These are phyloP conservation scores for Spodoptera frugiperda DNA, from an alignment of 1,140 invertebrate species.

Conservation along the genomic window DNA sequence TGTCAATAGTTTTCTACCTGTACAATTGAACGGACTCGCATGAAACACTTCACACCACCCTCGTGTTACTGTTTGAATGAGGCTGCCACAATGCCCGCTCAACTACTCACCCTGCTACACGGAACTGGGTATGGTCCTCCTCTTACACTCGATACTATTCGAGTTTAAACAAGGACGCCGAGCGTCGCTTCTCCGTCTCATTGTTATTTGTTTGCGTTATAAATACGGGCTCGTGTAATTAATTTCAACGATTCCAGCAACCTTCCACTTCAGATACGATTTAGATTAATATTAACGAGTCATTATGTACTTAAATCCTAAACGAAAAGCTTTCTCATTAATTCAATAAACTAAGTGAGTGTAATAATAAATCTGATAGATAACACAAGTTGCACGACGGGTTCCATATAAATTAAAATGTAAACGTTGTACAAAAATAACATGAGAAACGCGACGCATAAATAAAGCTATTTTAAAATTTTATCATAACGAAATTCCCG, in stretches of 20 bases:
- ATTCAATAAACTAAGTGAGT: no score
- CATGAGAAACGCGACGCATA: background rate
- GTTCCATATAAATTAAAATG: background rate
- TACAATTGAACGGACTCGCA: conserved; percentile 37
- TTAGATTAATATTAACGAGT: background rate
- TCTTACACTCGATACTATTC: conserved; percentile 26
- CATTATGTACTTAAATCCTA: background rate
- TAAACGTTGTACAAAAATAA: background rate
- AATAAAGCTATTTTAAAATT: conserved; percentile 20
- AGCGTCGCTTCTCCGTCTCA: background rate
- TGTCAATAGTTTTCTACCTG: conserved; percentile 50
- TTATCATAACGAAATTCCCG: conserved; percentile 1
- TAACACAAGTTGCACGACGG: background rate
- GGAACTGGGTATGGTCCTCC: conserved; percentile 37
- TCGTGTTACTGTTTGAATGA: conserved; percentile 35
- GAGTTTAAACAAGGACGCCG: conserved; percentile 1
- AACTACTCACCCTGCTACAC: conserved; percentile 21
- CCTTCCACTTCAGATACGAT: background rate
- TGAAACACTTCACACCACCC: conserved; percentile 39
- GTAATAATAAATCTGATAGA: no score
- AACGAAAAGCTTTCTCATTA: background rate
- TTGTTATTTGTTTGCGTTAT: conserved; percentile 34
- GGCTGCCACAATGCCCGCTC: conserved; percentile 18
- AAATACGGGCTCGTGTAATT: conserved; percentile 2
- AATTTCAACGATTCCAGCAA: background rate